Evolutionary conservation across 1,140 invertebrate genomes (phyloP).

Genomic region (Harlomillsia oculata): DNA sequence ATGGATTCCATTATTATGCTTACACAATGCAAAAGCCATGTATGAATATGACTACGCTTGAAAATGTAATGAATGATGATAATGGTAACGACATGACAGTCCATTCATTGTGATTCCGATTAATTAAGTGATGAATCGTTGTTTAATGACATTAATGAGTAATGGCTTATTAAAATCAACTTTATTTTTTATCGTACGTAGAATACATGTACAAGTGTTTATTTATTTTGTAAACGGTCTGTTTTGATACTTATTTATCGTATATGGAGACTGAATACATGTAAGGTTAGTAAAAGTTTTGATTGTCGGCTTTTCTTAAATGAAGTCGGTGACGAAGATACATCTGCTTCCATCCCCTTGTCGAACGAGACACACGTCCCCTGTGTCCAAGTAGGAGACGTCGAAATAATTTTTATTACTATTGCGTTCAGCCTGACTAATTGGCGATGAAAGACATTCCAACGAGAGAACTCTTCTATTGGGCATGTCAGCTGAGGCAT

Average conservation of each 20-base stretch:
- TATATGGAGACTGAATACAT: not conserved
- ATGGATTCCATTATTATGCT: slow-evolving; percentile 45
- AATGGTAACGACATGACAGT: too few relatives aligned
- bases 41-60: not conserved
- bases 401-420: slow-evolving; percentile 17
- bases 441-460: slow-evolving; percentile 15
- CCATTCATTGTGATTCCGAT: too few relatives aligned
- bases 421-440: slow-evolving; percentile 9
- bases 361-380: slow-evolving; percentile 24
- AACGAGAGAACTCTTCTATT: slow-evolving; percentile 25
- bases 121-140: too few relatives aligned
- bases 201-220: too few relatives aligned
- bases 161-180: too few relatives aligned
- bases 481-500: not conserved
- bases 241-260: too few relatives aligned
- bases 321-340: slow-evolving; percentile 32
- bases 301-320: slow-evolving; percentile 5
- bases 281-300: not conserved
- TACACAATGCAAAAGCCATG: not conserved
- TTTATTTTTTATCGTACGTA: too few relatives aligned
- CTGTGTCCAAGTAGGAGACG: slow-evolving; percentile 31
- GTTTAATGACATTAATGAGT: too few relatives aligned
- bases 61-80: too few relatives aligned
- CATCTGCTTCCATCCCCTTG: slow-evolving; percentile 22
- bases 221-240: too few relatives aligned